phyloP scores from a whole-genome alignment of 2,797 vertebrate genomes.

The Kryptopterus vitreolus region DNA sequence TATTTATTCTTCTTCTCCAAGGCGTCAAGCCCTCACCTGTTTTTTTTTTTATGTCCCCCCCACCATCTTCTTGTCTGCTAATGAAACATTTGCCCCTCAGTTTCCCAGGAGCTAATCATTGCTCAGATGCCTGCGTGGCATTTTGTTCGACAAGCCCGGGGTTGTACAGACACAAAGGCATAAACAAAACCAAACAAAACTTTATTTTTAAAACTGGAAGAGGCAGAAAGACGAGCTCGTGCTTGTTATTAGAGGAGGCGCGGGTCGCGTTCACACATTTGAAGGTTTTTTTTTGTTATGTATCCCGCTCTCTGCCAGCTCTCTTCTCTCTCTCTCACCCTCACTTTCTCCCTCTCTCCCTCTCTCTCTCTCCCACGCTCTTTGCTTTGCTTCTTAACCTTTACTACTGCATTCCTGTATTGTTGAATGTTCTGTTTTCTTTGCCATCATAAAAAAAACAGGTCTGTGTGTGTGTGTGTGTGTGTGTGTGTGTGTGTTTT shows the following conservation, averaged over 20 bases:
- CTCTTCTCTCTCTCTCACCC: conserved; percentile 52
- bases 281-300: conserved; percentile 72
- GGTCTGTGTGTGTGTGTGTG: conserved; percentile 65
- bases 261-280: conserved; percentile 64
- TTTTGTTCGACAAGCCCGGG: conserved; percentile 65
- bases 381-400: conserved; percentile 68
- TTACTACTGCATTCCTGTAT: conserved; percentile 64
- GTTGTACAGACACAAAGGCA: conserved; percentile 60
- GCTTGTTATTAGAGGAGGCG: conserved; percentile 72
- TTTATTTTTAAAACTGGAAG: conserved; percentile 79
- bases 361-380: conserved; percentile 67
- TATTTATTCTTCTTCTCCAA: conserved; percentile 28
- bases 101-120: conserved; percentile 64
- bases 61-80: conserved; percentile 7
- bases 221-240: conserved; percentile 74
- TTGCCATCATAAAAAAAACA: conserved; percentile 66
- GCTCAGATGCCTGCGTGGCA: conserved; percentile 65
- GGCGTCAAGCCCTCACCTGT: conserved; percentile 31
- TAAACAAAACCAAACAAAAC: conserved; percentile 49
- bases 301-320: conserved; percentile 59
- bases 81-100: conserved; percentile 35
- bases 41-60: not conserved
- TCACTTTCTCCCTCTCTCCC: too few relatives aligned
- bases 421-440: conserved; percentile 65
- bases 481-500: conserved; percentile 68